phyloP scores from a whole-genome alignment of 2,888 invertebrate species.

The Pollenia amentaria region DNA sequence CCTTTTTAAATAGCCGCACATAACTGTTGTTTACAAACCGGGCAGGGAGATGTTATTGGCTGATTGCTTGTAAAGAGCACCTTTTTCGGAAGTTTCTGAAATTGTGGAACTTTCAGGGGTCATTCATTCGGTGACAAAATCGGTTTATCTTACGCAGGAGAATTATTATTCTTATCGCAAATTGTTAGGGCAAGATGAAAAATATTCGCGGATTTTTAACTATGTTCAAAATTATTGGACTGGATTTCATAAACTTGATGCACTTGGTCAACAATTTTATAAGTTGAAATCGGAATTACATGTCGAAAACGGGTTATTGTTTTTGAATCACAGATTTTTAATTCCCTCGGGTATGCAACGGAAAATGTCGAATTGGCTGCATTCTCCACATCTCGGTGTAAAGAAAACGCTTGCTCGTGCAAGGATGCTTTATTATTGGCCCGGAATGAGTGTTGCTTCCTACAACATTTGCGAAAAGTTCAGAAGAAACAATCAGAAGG shows the following conservation, averaged over 20 bases:
- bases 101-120: background rate
- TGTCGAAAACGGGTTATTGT: background rate
- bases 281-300: background rate
- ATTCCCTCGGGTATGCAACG: background rate
- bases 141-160: background rate
- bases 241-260: background rate
- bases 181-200: background rate
- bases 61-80: background rate
- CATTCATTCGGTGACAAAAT: conserved; percentile 6
- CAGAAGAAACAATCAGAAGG: too few relatives aligned
- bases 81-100: background rate
- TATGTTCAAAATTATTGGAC: conserved; percentile 12
- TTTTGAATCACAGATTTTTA: too few relatives aligned
- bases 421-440: background rate
- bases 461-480: too few relatives aligned
- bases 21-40: too few relatives aligned
- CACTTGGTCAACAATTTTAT: background rate
- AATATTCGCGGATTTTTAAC: background rate
- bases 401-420: too few relatives aligned
- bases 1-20: too few relatives aligned
- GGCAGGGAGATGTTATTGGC: too few relatives aligned
- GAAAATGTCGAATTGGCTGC: background rate
- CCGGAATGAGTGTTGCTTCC: background rate
- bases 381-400: background rate
- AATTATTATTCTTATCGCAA: conserved; percentile 7